Evolutionary conservation across 2,888 invertebrate species (phyloP).

Genomic region (Disparrhopalites patrizii): DNA sequence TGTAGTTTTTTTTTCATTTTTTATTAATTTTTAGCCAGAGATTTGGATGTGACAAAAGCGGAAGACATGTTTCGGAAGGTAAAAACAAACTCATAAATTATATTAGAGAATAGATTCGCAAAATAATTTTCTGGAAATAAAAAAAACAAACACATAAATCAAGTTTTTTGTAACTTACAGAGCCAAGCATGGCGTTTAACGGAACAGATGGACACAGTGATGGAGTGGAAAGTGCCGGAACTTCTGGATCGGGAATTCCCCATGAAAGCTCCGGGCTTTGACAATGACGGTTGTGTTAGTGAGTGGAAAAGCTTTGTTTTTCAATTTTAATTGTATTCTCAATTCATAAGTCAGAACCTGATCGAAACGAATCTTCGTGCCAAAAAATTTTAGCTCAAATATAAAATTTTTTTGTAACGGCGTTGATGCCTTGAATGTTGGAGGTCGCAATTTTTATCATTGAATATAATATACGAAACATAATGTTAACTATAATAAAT

Average conservation of each 20-base stretch:
- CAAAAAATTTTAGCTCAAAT: too few relatives aligned
- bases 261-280: conserved; percentile 34
- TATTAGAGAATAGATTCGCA: background rate
- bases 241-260: conserved; percentile 33
- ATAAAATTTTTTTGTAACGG: too few relatives aligned
- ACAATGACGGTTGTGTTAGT: conserved; percentile 41
- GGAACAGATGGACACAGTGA: conserved; percentile 31
- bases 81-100: background rate
- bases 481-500: background rate
- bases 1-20: too few relatives aligned
- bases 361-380: too few relatives aligned
- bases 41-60: conserved; percentile 6
- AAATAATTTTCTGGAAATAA: background rate
- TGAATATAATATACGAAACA: background rate
- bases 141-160: too few relatives aligned
- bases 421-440: too few relatives aligned
- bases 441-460: too few relatives aligned
- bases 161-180: conserved; percentile 12
- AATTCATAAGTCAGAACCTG: background rate
- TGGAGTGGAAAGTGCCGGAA: conserved; percentile 36
- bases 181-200: conserved; percentile 34
- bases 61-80: conserved; percentile 24
- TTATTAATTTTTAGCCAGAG: conserved; percentile 7
- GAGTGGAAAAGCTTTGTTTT: background rate
- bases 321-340: background rate